Evolutionary conservation across 2,888 invertebrate genomes (phyloP).

Genomic region (Ennomos quercinarius): DNA sequence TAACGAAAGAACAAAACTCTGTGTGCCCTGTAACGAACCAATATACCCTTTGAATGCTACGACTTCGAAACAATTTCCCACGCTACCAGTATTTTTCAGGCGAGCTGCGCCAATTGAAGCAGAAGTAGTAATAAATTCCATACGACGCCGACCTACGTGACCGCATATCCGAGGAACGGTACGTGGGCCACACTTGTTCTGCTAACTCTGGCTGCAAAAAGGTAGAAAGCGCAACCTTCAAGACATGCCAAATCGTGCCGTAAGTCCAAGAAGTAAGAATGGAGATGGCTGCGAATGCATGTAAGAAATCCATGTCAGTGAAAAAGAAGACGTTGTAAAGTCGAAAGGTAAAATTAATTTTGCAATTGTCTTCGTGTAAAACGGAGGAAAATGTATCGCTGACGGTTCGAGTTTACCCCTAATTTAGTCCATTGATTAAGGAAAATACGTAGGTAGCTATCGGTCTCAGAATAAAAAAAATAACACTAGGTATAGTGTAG

Average conservation of each 20-base stretch:
- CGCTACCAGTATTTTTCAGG: constrained; percentile 34
- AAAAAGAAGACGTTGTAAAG: constrained; percentile 29
- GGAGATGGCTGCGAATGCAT: constrained; percentile 19
- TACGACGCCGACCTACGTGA: constrained; percentile 60
- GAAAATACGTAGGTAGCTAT: too few species aligned
- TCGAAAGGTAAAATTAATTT: constrained; percentile 24
- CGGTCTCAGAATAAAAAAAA: too few species aligned
- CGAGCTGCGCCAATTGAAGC: constrained; percentile 43
- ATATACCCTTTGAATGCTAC: constrained; percentile 18
- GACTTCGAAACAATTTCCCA: constrained; percentile 16
- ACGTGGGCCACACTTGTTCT: constrained; percentile 57
- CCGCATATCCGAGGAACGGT: constrained; percentile 61
- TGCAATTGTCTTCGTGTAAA: too few species aligned
- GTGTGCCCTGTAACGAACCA: background rate
- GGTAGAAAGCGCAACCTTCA: constrained; percentile 8
- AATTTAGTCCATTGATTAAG: too few species aligned
- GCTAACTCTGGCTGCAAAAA: background rate
- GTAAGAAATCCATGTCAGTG: constrained; percentile 36
- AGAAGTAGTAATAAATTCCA: constrained; percentile 60
- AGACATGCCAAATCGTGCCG: constrained; percentile 3
- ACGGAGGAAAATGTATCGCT: too few species aligned
- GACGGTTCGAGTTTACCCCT: too few species aligned
- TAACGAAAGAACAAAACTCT: too few species aligned
- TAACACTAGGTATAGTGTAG: too few species aligned
- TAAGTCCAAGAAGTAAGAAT: constrained; percentile 2